A percentile compares a stretch with the other conserved stretches of the same genome.
Conservation (phyloP, 2,113 vertebrate species). For the Syngnathus typhle region DNA sequence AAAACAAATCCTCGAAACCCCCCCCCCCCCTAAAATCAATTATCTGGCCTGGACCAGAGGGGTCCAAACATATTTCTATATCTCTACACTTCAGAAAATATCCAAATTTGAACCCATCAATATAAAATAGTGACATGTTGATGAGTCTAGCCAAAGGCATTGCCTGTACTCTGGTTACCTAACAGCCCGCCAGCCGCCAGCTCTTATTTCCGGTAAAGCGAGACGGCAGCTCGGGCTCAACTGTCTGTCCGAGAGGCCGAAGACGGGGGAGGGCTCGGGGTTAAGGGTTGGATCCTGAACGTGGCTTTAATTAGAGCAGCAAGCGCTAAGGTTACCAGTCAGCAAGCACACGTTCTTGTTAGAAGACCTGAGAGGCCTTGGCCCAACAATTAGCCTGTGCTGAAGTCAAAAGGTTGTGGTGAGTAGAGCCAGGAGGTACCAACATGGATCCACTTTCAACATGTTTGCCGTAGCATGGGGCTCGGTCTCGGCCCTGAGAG, state of each 20-base stretch:
- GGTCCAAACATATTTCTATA: too few species aligned
- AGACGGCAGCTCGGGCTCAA: slow-evolving; percentile 46
- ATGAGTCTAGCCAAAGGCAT: slow-evolving; percentile 11
- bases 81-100: neutral
- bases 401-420: slow-evolving; percentile 19
- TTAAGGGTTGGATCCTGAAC: slow-evolving; percentile 20
- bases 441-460: slow-evolving; percentile 29
- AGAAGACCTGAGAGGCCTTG: slow-evolving; percentile 21
- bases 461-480: slow-evolving; percentile 19
- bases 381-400: slow-evolving; percentile 30
- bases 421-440: slow-evolving; percentile 8
- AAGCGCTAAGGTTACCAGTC: slow-evolving; percentile 34
- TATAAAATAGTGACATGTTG: slow-evolving; percentile 1
- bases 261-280: slow-evolving; percentile 2
- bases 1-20: too few species aligned
- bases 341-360: slow-evolving; percentile 23
- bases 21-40: too few species aligned
- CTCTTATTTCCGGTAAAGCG: slow-evolving; percentile 46
- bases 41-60: too few species aligned
- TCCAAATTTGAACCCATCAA: neutral
- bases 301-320: slow-evolving; percentile 68
- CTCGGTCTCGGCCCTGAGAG: slow-evolving; percentile 14
- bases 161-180: slow-evolving; percentile 23
- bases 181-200: slow-evolving; percentile 15
- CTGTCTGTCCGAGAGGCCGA: slow-evolving; percentile 40